Evolutionary conservation across 2,888 invertebrate genomes (phyloP).

Genomic region (Salticus scenicus): DNA sequence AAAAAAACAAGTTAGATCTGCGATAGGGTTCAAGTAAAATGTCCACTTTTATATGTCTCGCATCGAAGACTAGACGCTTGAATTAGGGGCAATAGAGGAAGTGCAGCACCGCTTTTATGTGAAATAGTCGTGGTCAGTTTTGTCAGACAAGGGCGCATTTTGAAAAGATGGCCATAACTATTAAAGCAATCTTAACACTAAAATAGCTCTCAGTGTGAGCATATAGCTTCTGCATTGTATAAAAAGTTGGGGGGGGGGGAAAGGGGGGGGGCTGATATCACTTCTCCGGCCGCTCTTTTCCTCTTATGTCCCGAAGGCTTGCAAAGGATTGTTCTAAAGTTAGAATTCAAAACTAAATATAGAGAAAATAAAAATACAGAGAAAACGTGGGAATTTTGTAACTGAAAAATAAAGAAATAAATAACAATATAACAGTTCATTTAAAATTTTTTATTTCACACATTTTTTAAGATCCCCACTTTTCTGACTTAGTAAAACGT

Average conservation of each 20-base stretch:
- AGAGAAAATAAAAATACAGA: neutral
- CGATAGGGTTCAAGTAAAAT: neutral
- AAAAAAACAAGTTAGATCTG: neutral
- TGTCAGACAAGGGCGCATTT: constrained; percentile 50
- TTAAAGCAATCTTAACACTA: constrained; percentile 63
- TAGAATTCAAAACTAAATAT: too few relatives aligned
- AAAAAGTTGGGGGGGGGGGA: too few relatives aligned
- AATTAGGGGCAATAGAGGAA: constrained; percentile 52
- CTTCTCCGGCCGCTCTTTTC: constrained; percentile 12
- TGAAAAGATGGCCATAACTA: constrained; percentile 58
- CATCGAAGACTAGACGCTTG: constrained; percentile 29
- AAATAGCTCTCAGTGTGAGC: constrained; percentile 52
- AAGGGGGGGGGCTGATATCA: constrained; percentile 18
- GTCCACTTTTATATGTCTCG: constrained; percentile 1
- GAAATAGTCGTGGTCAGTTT: constrained; percentile 52
- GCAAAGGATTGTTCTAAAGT: constrained; percentile 2
- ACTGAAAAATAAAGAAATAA: too few relatives aligned
- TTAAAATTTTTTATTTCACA: too few relatives aligned
- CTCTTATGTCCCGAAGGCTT: neutral
- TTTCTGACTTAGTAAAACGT: too few relatives aligned
- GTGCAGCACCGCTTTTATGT: constrained; percentile 18
- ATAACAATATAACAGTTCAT: too few relatives aligned
- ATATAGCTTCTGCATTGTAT: constrained; percentile 52
- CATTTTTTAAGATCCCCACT: too few relatives aligned
- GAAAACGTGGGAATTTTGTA: neutral